phyloP scores from a whole-genome alignment of 2,113 vertebrate species.

The Pseudorectes ferrugineus region DNA sequence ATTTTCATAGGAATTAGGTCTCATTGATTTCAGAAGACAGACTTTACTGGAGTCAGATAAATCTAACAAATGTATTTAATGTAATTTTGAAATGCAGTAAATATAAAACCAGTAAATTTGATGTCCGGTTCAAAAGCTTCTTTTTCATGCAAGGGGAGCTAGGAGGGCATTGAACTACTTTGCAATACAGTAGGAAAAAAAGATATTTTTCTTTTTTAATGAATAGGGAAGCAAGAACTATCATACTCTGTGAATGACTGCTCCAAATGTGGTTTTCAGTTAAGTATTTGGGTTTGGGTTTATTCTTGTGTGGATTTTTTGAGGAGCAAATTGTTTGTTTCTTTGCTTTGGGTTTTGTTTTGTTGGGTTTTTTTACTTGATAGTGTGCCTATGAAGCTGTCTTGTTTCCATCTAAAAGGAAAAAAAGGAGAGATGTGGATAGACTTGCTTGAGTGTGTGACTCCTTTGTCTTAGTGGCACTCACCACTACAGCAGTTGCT shows the following conservation, averaged over 20 bases:
- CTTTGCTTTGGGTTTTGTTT: neutral
- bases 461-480: neutral
- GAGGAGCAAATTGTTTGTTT: neutral
- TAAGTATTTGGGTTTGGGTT: neutral
- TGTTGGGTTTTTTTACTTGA: neutral
- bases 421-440: neutral
- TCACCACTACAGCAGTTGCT: neutral
- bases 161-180: neutral
- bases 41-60: neutral
- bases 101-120: neutral
- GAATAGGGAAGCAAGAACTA: neutral
- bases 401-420: neutral
- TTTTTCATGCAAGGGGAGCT: neutral
- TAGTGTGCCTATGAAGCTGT: neutral
- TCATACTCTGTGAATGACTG: neutral
- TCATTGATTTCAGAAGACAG: neutral
- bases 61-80: neutral
- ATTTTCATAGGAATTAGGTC: neutral
- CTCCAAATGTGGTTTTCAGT: neutral
- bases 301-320: neutral
- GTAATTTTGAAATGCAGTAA: neutral
- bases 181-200: neutral
- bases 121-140: neutral
- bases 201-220: neutral
- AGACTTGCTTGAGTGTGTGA: neutral